Percentiles rank a stretch among this genome's conserved stretches.
Conservation (phyloP, 1,140 invertebrate species). For the Uloborus diversus region DNA sequence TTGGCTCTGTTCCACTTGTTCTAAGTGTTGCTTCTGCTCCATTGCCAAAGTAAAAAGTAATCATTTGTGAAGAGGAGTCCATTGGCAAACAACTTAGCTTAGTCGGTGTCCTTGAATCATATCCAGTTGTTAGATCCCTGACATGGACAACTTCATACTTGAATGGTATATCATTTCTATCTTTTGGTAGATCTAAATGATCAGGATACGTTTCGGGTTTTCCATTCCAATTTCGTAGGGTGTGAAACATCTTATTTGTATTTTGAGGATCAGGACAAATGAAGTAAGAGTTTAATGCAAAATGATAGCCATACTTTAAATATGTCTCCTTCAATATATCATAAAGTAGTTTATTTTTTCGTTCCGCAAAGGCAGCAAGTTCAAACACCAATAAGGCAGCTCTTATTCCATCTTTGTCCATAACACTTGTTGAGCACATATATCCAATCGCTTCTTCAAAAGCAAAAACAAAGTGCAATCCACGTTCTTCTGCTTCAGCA, state of each 20-base stretch:
- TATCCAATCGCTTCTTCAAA: constrained; percentile 82
- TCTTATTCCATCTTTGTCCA: constrained; percentile 96
- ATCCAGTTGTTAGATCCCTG: constrained; percentile 89
- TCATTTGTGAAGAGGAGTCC: constrained; percentile 88
- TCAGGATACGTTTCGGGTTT: constrained; percentile 61
- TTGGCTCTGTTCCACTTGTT: constrained; percentile 98
- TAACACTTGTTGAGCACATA: constrained; percentile 86
- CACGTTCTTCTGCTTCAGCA: constrained; percentile 71
- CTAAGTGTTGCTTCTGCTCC: constrained; percentile 87
- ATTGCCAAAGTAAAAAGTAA: constrained; percentile 91
- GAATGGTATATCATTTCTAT: constrained; percentile 71
- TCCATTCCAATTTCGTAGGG: constrained; percentile 79
- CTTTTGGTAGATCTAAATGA: constrained; percentile 8
- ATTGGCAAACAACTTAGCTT: constrained; percentile 74
- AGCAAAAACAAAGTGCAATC: constrained; percentile 86
- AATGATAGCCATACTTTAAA: constrained; percentile 81
- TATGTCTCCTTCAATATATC: constrained; percentile 85
- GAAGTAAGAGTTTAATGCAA: constrained; percentile 87
- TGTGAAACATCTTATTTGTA: constrained; percentile 82
- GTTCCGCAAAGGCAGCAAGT: constrained; percentile 78
- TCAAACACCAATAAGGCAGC: constrained; percentile 83
- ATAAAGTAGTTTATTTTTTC: constrained; percentile 71
- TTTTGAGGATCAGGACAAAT: constrained; percentile 79
- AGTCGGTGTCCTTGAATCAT: constrained; percentile 82
- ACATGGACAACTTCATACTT: too few relatives aligned